Conservation (phyloP, 2,888 invertebrate species). For the Ceramica pisi region DNA sequence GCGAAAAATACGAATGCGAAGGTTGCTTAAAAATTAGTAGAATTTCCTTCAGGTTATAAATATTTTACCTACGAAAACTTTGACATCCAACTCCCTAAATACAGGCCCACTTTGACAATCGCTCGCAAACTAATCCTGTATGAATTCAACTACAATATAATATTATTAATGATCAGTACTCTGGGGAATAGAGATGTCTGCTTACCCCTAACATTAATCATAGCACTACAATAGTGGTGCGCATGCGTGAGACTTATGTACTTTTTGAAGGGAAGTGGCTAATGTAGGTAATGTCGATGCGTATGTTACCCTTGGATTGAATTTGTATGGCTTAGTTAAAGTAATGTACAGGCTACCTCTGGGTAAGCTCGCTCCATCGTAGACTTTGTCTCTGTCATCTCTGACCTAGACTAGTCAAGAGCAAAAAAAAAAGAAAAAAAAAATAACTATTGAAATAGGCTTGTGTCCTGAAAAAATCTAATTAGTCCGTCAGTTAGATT, state of each 20-base stretch:
- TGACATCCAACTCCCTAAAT: slow-evolving; percentile 9
- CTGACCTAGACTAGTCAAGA: no score
- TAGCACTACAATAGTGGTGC: slow-evolving; percentile 45
- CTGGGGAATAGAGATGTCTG: slow-evolving; percentile 77
- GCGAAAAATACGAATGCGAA: no score
- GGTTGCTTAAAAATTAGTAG: no score
- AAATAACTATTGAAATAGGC: no score
- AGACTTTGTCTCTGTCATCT: no score
- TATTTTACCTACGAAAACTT: slow-evolving; percentile 12
- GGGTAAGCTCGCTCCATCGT: no score
- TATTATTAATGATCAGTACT: slow-evolving; percentile 76
- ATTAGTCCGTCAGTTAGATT: no score
- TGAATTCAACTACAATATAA: slow-evolving; percentile 55
- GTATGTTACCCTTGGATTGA: background rate
- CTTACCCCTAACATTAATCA: slow-evolving; percentile 72
- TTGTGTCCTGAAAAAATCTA: no score
- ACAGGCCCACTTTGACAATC: slow-evolving; percentile 34
- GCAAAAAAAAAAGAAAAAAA: no score
- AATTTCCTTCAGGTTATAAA: no score
- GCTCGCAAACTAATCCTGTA: slow-evolving; percentile 21
- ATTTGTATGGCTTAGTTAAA: background rate
- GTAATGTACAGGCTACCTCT: no score
- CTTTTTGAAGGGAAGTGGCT: slow-evolving; percentile 35
- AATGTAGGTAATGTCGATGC: slow-evolving; percentile 16
- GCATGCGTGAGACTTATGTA: slow-evolving; percentile 46